Percentiles rank a stretch among this genome's conserved stretches.
Conservation (phyloP, 2,888 invertebrate genomes). For the Dorcus parallelipipedus region DNA sequence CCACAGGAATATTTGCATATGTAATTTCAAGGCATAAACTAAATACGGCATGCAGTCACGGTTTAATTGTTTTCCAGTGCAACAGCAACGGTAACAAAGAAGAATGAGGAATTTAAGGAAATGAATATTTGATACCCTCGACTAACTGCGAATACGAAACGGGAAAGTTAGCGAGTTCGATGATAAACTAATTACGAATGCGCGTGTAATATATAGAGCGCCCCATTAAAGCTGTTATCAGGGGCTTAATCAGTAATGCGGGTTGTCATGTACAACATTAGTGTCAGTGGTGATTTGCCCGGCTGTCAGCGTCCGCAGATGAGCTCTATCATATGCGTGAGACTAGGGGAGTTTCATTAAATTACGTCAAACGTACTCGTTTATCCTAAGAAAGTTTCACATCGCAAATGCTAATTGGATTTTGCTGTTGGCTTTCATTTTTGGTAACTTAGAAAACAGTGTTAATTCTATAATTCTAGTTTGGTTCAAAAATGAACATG, state of each 20-base stretch:
- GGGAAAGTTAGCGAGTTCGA: constrained; percentile 44
- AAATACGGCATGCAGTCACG: too few relatives aligned
- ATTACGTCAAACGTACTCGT: constrained; percentile 20
- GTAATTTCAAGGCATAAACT: too few relatives aligned
- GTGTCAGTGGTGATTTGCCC: constrained; percentile 45
- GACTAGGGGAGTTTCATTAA: constrained; percentile 27
- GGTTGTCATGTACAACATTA: constrained; percentile 49
- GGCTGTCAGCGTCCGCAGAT: constrained; percentile 35
- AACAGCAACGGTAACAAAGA: background rate
- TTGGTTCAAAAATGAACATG: too few relatives aligned
- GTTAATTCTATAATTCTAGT: too few relatives aligned
- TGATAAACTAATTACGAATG: constrained; percentile 45
- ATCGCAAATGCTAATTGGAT: too few relatives aligned
- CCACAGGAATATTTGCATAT: too few relatives aligned
- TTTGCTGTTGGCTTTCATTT: too few relatives aligned
- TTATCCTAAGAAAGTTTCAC: too few relatives aligned
- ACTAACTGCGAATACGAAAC: constrained; percentile 34
- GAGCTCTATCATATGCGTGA: constrained; percentile 24
- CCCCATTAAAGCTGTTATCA: constrained; percentile 49
- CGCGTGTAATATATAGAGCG: constrained; percentile 44
- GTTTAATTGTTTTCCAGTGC: too few relatives aligned
- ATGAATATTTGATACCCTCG: background rate
- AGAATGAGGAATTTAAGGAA: background rate
- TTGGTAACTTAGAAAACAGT: too few relatives aligned
- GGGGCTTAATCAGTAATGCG: constrained; percentile 47